phyloP scores from a whole-genome alignment of 2,888 invertebrate species.

The Nemotelus pantherinus region DNA sequence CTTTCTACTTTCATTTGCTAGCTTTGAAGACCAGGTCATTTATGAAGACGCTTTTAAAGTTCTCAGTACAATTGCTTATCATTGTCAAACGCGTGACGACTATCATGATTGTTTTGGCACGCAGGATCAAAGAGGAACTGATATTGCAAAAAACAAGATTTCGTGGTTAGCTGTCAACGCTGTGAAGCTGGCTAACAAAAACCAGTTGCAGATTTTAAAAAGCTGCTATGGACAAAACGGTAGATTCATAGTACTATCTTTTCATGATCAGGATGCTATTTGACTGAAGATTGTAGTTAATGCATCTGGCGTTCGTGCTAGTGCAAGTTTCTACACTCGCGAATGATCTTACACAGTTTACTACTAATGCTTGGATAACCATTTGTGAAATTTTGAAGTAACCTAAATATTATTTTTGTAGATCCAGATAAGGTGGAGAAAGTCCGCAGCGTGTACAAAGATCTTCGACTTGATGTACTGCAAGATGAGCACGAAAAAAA shows the following conservation, averaged over 20 bases:
- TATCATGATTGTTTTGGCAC: not conserved
- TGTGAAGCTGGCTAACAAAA: not conserved
- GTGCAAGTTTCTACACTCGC: no score
- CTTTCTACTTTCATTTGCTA: not conserved
- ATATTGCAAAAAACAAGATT: not conserved
- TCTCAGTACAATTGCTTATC: not conserved
- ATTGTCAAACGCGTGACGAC: not conserved
- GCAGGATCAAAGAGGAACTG: not conserved
- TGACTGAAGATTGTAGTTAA: no score
- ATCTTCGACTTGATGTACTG: constrained; percentile 69
- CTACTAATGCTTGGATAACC: no score
- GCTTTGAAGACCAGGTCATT: not conserved
- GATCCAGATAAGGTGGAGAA: constrained; percentile 73
- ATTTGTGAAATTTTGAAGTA: not conserved
- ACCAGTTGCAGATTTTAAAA: not conserved
- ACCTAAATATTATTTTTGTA: constrained; percentile 15
- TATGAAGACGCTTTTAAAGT: not conserved
- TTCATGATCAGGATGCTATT: no score
- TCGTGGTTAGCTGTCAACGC: not conserved
- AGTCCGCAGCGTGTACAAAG: constrained; percentile 80
- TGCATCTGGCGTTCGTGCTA: no score
- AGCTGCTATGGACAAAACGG: not conserved
- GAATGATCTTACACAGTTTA: no score
- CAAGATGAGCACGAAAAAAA: not conserved
- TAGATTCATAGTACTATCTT: not conserved